Evolutionary conservation across 2,797 vertebrate species (phyloP).

Genomic region (Megaceryle alcyon): DNA sequence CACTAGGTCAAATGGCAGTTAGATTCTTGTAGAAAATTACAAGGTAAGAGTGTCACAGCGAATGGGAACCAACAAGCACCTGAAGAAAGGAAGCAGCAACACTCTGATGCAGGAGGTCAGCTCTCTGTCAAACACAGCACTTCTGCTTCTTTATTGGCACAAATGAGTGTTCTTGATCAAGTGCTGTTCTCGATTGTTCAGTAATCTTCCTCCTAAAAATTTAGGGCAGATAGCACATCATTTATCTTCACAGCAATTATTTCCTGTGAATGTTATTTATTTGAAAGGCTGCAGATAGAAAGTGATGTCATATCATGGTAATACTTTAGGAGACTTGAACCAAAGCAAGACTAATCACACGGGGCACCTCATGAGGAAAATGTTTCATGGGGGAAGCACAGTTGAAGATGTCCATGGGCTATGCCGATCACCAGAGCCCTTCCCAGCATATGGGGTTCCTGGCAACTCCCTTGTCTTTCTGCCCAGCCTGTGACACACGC

Average conservation of each 20-base stretch:
- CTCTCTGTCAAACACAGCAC: not conserved
- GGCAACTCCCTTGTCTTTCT: not conserved
- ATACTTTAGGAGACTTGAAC: not conserved
- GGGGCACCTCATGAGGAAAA: not conserved
- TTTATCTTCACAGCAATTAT: constrained; percentile 18
- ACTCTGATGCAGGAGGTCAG: constrained; percentile 21
- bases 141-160: not conserved
- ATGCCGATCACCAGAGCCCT: not conserved
- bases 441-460: not conserved
- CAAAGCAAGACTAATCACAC: not conserved
- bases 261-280: constrained; percentile 22
- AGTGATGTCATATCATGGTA: not conserved
- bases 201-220: not conserved
- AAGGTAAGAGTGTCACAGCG: constrained; percentile 52
- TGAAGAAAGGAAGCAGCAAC: constrained; percentile 43
- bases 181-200: not conserved
- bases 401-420: not conserved
- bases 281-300: not conserved
- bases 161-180: not conserved
- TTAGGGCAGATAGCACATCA: not conserved
- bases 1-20: constrained; percentile 45
- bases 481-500: not conserved
- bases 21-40: constrained; percentile 62
- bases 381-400: accelerated
- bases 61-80: constrained; percentile 58